Base-by-base conservation (phyloP, 2,113 vertebrate species). In the Malurus melanocephalus region DNA sequence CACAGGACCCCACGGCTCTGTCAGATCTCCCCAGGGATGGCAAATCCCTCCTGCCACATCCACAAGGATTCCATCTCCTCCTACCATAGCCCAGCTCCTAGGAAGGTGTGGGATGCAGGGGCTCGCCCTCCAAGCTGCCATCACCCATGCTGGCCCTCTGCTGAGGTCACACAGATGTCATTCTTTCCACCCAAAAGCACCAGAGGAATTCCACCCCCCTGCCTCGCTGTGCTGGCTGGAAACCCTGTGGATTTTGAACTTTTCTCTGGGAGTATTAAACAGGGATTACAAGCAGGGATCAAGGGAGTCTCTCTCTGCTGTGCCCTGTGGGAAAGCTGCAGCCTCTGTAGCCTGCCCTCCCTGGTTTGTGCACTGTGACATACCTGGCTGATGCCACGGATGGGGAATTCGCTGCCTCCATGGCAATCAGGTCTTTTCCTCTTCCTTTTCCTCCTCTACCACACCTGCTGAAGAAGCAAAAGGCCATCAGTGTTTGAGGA, bases 1-100 rank as follows among this genome's bases (percentile, higher is more conserved):
- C 13, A 4, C 0, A 6, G 42, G 30, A 72, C 4, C 8, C 2
- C 1, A 6, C 0, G 3, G 43, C 32, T 43, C 24, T 0, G 0
- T 14, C 38, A 28, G 24, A 16, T 6, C 17, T 33, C 22, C 21
- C 42, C 42, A n/a, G 35, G 33, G 38, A 24, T 7, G 30, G 8
- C 32, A 68, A 51, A 79, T 19, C 27, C 62, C 14, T 65, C 46
- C 51, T 20, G 33, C 26, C 33, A 43, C 28, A 48, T 30, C 28
- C 57, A 18, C 27, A 24, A 26, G 30, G 69, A 67, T 30, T 40
- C 16, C 76, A 30, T 26, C 49, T 49, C 27, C 60, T 67, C 49
- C 27, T 16, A 7, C 10, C 27, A 14, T 0, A 56, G 16, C 66
- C 49, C 7, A 1, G 56, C 15, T 66, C 67, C 53, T 2, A 3